Evolutionary conservation across 2,888 invertebrate species (phyloP).

Genomic region (Hypercompe scribonia): DNA sequence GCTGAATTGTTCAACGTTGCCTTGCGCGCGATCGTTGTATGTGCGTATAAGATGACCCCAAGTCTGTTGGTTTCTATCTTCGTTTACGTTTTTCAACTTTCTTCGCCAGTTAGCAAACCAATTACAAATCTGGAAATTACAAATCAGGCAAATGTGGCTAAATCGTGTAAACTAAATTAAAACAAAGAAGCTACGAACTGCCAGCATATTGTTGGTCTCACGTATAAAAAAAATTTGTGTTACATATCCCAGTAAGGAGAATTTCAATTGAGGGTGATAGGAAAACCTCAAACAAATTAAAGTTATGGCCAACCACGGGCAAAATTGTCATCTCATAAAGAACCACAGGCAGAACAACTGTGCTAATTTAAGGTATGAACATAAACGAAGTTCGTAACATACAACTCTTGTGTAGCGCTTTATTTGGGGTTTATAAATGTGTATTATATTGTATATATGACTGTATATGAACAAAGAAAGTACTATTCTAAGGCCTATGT

Average conservation of each 20-base stretch:
- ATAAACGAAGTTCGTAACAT: too few relatives aligned
- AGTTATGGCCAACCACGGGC: too few relatives aligned
- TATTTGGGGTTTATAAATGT: neutral
- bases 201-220: neutral
- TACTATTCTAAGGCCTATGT: neutral
- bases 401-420: neutral
- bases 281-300: too few relatives aligned
- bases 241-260: neutral
- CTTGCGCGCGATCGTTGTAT: constrained; percentile 91
- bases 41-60: constrained; percentile 91
- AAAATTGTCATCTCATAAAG: neutral
- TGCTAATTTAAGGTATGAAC: neutral
- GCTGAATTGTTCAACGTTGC: constrained; percentile 93
- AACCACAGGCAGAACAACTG: neutral
- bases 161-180: neutral
- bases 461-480: neutral
- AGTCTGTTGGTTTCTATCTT: constrained; percentile 89
- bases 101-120: constrained; percentile 95
- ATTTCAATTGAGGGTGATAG: too few relatives aligned
- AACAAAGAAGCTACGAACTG: neutral
- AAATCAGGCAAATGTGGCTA: neutral
- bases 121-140: constrained; percentile 88
- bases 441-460: too few relatives aligned
- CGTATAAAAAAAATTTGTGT: neutral
- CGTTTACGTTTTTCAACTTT: constrained; percentile 91